Base-by-base conservation (phyloP, 1,140 invertebrate species). In the Camponotus vicinus region DNA sequence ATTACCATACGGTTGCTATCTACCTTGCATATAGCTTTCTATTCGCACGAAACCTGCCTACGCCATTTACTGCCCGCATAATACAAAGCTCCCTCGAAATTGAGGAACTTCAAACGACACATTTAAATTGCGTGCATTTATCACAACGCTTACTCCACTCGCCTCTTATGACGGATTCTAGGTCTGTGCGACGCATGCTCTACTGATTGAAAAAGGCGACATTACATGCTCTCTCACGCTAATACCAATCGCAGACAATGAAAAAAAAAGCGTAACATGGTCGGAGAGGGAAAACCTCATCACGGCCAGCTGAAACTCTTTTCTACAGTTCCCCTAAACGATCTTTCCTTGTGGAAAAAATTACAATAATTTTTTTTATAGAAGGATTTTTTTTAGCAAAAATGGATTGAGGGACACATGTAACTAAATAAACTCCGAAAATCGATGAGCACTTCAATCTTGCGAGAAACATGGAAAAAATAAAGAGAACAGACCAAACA, bases 391-490 rank as follows among this genome's bases (percentile, higher is more conserved):
- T 66, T 45, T 27, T 13, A 75, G 55, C 69, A 27, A 78, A 73
- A 55, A 73, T 18, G 40, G 18, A 55, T 49, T 55, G 61, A 64
- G 13, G 77, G 69, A 69, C 63, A 75, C 69, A 59, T 75, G 45
- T 73, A 83, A 83, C 79, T 83, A 83, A 83, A 70, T 55, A 63
- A 66, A 70, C 67, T 42, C 32, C 69, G 55, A 83, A 55, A 83
- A 88, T 85, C 52, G 45, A 57, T 77, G 79, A 85, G 84, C 75
- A 71, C 67, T 86, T 55, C 64, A 70, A 71, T 88, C 45, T 69
- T 77, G 52, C 73, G 67, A 71, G 15, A 88, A 69, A 88, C 63
- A 70, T 85, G 71, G 88, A 86, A 89, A 78, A 79, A 88, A 87
- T 45, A 84, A 69, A 88, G 70, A 79, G 42, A 85, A 49, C 63